phyloP scores from a whole-genome alignment of 1,140 invertebrate genomes.

The Caenorhabditis remanei region DNA sequence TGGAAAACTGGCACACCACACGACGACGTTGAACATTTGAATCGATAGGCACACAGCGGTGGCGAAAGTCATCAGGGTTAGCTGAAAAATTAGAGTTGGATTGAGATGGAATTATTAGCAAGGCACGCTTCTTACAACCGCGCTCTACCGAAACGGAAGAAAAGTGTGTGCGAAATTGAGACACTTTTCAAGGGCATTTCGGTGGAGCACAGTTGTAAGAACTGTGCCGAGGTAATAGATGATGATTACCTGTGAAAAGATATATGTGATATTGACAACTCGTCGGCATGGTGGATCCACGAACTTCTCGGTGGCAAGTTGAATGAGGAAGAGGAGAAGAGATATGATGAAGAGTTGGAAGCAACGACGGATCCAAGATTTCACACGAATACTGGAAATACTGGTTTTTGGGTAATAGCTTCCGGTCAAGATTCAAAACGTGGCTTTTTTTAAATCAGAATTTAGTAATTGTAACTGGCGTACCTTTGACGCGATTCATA shows the following conservation, averaged over 20 bases:
- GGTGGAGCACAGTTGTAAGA: too few relatives aligned
- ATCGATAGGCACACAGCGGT: background rate
- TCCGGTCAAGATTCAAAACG: too few relatives aligned
- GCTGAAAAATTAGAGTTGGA: slow-evolving; percentile 21
- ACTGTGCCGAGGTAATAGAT: too few relatives aligned
- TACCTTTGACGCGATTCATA: too few relatives aligned
- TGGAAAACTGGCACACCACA: slow-evolving; percentile 51
- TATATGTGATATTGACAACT: slow-evolving; percentile 58
- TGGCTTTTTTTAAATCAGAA: too few relatives aligned
- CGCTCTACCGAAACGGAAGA: too few relatives aligned
- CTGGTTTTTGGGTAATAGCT: too few relatives aligned
- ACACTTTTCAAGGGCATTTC: too few relatives aligned
- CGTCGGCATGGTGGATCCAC: slow-evolving; percentile 52
- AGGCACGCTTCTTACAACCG: too few relatives aligned
- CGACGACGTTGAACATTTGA: slow-evolving; percentile 57
- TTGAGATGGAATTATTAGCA: too few relatives aligned
- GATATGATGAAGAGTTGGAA: slow-evolving; percentile 21
- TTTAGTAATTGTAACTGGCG: too few relatives aligned
- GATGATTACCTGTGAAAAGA: slow-evolving; percentile 55
- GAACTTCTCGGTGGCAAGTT: slow-evolving; percentile 44
- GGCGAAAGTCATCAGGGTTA: slow-evolving; percentile 45
- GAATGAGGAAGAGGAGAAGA: slow-evolving; percentile 19
- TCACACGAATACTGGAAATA: slow-evolving; percentile 57
- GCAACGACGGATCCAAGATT: slow-evolving; percentile 56
- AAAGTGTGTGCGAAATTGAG: too few relatives aligned